Base-by-base conservation (phyloP, 2,888 invertebrate species). In the Cryptus viduatorius region DNA sequence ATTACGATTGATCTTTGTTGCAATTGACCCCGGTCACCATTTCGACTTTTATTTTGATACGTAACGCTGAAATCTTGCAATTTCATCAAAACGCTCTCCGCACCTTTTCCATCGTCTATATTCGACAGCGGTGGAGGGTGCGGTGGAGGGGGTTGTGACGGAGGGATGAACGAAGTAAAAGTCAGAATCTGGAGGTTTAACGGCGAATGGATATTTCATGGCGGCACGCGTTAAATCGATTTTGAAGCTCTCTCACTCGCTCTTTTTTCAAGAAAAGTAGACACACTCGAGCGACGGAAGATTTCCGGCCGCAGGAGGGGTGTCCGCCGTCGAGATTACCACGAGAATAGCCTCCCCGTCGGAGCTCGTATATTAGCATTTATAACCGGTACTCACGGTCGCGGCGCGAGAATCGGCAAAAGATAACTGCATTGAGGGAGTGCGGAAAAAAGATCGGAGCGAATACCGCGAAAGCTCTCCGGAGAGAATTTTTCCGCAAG, bases 361-460 rank as follows among this genome's bases (percentile, higher is more conserved):
- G 48, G 12, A 4, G 75, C 5, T 89, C 89, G 82, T 88, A 88
- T 89, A 90, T 91, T 90, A 91, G 89, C 90, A 91, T 92, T 92
- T 92, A 91, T 92, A 92, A 91, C 89, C 90, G 65, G 65, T 12
- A 75, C 85, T 87, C 86, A 75, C 10, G 64, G 31, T 48, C 19
- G 16, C 19, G 24, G 4, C 7, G 31, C 29, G 88, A 87, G 87
- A 90, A 90, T 90, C 88, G 87, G 42, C 46, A 29, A 86, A 82
- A 88, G 88, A 91, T 90, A 90, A 90, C 89, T 85, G 85, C 85
- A 71, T 69, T 50, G 67, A 65, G 76, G 73, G 78, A 72, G 77
- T 83, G 37, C 37, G 61, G 48, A 46, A 16, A 72, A 77, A 31
- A 65, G 64, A 73, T 64, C 44, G 19, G 42, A 16, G n/a, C 69